Evolutionary conservation across 2,113 vertebrate species (phyloP).

Genomic region (Hiodon tergisus): DNA sequence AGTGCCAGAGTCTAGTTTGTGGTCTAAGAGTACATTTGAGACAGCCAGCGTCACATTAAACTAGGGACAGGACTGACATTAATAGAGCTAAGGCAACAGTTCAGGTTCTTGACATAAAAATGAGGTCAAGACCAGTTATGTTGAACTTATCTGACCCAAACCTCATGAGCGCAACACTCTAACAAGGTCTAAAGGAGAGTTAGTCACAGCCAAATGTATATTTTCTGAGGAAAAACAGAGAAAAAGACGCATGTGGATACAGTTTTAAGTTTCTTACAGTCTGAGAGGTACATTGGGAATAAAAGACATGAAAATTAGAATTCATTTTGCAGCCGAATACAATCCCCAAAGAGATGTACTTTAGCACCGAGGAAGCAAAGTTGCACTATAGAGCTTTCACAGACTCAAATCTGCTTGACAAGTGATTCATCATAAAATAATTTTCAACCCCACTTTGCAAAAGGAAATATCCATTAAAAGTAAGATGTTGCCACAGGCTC

Average conservation of each 20-base stretch:
- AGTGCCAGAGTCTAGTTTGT: conserved; percentile 17
- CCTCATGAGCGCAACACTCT: neutral
- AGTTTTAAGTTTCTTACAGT: neutral
- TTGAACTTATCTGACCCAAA: neutral
- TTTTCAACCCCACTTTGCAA: neutral
- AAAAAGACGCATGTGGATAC: neutral
- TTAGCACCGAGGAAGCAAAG: too few species aligned
- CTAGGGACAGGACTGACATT: neutral
- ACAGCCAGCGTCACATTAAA: conserved; percentile 14
- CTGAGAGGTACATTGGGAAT: neutral
- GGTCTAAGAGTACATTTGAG: conserved; percentile 6
- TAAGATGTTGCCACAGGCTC: conserved; percentile 10
- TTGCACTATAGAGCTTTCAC: neutral
- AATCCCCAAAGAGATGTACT: neutral
- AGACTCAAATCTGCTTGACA: neutral
- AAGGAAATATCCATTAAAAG: neutral
- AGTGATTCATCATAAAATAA: neutral
- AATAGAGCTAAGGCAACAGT: neutral
- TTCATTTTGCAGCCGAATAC: neutral
- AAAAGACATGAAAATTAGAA: neutral
- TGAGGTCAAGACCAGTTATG: neutral
- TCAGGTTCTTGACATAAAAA: neutral
- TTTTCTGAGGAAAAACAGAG: neutral
- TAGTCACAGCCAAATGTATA: neutral
- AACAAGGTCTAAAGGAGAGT: neutral